These are phyloP conservation scores for Gracilinanus agilis DNA, from an alignment of 2,113 vertebrate species.

Conservation along the genomic window DNA sequence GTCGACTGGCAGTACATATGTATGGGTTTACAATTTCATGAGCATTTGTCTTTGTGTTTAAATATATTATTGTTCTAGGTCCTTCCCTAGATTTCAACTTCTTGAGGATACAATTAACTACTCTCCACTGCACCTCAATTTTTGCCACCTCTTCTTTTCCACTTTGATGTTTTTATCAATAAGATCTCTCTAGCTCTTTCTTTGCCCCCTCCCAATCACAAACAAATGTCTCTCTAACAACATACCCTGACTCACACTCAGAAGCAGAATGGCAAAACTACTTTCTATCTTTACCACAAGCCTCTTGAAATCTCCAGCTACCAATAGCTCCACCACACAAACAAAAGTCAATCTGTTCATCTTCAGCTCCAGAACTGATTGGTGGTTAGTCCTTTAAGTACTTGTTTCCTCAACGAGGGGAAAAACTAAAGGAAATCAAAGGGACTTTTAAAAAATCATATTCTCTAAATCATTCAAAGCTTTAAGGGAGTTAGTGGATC, in stretches of 20 bases:
- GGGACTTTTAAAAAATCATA: conserved; percentile 12
- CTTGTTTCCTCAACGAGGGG: conserved; percentile 12
- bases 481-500: neutral
- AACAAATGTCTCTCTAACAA: neutral
- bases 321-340: neutral
- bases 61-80: neutral
- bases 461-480: neutral
- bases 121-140: neutral
- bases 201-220: neutral
- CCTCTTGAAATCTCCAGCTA: neutral
- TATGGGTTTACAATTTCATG: neutral
- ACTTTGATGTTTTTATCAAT: neutral
- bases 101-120: neutral
- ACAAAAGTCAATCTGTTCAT: neutral
- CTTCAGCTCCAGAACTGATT: neutral
- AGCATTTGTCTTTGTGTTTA: neutral
- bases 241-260: neutral
- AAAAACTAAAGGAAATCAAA: neutral
- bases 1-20: neutral
- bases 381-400: neutral
- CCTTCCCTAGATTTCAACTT: neutral
- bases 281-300: neutral
- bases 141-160: neutral
- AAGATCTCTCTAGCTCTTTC: neutral
- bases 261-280: neutral